Conservation (phyloP, 2,113 vertebrate genomes). For the Proterorhinus semilunaris region DNA sequence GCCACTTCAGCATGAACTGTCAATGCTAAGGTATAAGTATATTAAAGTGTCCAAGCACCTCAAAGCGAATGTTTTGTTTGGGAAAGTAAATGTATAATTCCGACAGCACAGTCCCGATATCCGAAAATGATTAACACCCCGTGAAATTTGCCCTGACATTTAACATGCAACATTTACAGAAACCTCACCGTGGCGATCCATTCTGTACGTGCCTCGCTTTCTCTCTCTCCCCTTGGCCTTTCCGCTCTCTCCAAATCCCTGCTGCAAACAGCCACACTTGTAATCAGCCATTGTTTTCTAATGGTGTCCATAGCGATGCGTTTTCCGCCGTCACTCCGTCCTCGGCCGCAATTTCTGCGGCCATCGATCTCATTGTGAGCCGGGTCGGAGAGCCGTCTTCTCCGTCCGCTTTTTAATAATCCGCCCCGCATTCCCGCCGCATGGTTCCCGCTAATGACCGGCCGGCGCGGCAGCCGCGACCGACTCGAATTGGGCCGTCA, state of each 20-base stretch:
- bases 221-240: neutral
- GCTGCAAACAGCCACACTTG: constrained; percentile 31
- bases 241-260: constrained; percentile 5
- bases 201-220: neutral
- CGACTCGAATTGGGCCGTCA: constrained; percentile 59
- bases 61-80: neutral
- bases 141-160: neutral
- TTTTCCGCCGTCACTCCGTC: constrained; percentile 51
- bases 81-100: neutral
- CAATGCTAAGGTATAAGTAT: no score
- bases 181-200: neutral
- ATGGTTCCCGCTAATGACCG: constrained; percentile 51
- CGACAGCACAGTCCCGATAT: neutral
- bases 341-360: constrained; percentile 51
- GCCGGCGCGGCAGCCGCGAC: constrained; percentile 57
- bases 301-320: constrained; percentile 56
- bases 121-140: neutral
- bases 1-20: no score
- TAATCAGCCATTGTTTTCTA: constrained; percentile 62
- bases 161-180: neutral
- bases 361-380: constrained; percentile 64
- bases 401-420: constrained; percentile 55
- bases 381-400: constrained; percentile 63
- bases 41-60: neutral
- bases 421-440: constrained; percentile 50